A percentile compares a stretch with the other conserved stretches of the same genome.
Conservation (phyloP, 1,140 invertebrate genomes). For the Bombus pyrosoma region DNA sequence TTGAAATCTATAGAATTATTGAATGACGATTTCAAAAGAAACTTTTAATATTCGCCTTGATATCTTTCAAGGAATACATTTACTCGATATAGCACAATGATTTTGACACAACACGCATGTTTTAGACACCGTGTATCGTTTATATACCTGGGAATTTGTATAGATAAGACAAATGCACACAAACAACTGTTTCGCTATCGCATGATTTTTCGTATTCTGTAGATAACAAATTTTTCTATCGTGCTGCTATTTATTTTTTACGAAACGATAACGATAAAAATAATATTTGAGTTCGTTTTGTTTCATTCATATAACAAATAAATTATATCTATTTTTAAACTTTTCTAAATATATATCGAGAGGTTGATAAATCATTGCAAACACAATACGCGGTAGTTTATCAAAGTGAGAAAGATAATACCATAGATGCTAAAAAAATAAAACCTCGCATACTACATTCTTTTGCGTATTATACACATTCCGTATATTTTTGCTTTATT, state of each 20-base stretch:
- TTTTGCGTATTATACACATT: too few species aligned
- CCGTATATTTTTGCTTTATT: too few species aligned
- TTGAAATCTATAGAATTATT: not conserved
- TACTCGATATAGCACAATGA: not conserved
- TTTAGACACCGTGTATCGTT: not conserved
- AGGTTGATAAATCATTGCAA: not conserved
- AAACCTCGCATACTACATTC: too few species aligned
- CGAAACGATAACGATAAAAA: not conserved
- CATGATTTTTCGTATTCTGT: too few species aligned
- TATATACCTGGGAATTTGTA: slow-evolving; percentile 24
- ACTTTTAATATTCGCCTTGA: not conserved
- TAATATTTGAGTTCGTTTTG: not conserved
- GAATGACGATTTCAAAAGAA: not conserved
- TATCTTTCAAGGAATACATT: not conserved
- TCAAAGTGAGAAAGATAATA: too few species aligned
- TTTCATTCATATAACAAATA: not conserved
- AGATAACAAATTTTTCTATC: slow-evolving; percentile 31
- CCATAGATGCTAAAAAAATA: too few species aligned
- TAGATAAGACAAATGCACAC: not conserved
- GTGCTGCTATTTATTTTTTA: too few species aligned
- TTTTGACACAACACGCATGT: not conserved
- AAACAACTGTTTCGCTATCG: not conserved
- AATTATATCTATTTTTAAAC: too few species aligned
- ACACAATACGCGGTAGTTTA: too few species aligned
- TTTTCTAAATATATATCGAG: not conserved